phyloP scores from a whole-genome alignment of 2,113 vertebrate genomes.

The Oceanodroma tethys region DNA sequence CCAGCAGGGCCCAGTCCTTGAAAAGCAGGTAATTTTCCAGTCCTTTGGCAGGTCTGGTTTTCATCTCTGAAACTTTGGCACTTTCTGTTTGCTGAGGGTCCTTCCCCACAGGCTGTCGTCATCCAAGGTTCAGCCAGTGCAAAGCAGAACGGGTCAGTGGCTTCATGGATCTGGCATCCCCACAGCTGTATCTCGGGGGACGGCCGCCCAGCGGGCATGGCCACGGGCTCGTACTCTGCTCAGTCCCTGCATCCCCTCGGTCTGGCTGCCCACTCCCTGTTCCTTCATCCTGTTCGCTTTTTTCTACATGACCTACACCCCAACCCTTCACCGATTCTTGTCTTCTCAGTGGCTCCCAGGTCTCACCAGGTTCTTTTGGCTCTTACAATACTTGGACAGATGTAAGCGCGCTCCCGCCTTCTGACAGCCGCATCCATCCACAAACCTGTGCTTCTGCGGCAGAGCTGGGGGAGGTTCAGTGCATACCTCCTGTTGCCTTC shows the following conservation, averaged over 20 bases:
- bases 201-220: neutral
- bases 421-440: neutral
- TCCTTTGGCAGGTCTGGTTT: neutral
- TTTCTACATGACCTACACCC: neutral
- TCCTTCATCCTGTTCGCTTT: neutral
- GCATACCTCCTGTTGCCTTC: neutral
- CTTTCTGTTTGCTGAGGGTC: neutral
- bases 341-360: neutral
- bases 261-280: neutral
- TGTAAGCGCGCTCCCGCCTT: neutral
- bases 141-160: neutral
- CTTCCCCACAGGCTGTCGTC: neutral
- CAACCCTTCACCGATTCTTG: neutral
- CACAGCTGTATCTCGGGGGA: neutral
- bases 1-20: neutral
- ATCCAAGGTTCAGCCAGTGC: neutral
- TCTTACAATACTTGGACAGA: neutral
- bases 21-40: neutral
- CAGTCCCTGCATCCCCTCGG: neutral
- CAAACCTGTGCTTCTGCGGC: neutral
- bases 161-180: neutral
- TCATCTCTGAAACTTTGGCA: neutral
- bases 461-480: neutral
- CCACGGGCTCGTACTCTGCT: fast-evolving
- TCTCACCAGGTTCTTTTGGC: neutral